Evolutionary conservation across 2,113 vertebrate species (phyloP).

Genomic region (Lasiurus cinereus): DNA sequence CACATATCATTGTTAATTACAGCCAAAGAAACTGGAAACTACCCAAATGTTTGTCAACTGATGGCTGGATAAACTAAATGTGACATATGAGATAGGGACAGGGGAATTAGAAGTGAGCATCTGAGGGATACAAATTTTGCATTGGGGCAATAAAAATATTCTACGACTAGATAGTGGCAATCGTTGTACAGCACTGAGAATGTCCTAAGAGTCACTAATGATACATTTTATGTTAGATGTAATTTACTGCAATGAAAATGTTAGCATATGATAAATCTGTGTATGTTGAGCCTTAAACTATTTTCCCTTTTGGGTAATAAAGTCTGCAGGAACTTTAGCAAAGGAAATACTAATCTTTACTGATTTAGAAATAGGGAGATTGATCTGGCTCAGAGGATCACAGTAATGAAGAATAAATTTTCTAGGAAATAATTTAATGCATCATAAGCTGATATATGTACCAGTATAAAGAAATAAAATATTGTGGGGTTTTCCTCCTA

Average conservation of each 20-base stretch:
- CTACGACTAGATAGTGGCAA: not conserved
- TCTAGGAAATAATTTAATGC: not conserved
- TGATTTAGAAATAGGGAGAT: not conserved
- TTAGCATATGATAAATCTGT: not conserved
- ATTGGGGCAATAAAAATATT: not conserved
- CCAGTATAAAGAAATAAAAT: not conserved
- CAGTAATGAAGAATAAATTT: not conserved
- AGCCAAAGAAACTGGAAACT: not conserved
- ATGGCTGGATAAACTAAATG: not conserved
- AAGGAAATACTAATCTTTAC: not conserved
- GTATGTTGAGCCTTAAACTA: not conserved
- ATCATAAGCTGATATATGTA: not conserved
- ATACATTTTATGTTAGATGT: not conserved
- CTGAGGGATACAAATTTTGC: not conserved
- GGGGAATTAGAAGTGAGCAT: no score
- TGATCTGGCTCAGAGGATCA: not conserved
- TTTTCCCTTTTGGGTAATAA: not conserved
- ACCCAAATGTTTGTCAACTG: not conserved
- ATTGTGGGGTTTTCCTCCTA: not conserved
- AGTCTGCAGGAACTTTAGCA: not conserved
- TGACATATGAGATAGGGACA: no score
- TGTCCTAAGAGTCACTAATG: not conserved
- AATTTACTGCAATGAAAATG: not conserved
- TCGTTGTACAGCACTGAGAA: not conserved
- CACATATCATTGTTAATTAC: not conserved